Percentiles rank a stretch among this genome's conserved stretches.
Conservation (phyloP, 2,113 vertebrate species). For the Charadrius vociferus region DNA sequence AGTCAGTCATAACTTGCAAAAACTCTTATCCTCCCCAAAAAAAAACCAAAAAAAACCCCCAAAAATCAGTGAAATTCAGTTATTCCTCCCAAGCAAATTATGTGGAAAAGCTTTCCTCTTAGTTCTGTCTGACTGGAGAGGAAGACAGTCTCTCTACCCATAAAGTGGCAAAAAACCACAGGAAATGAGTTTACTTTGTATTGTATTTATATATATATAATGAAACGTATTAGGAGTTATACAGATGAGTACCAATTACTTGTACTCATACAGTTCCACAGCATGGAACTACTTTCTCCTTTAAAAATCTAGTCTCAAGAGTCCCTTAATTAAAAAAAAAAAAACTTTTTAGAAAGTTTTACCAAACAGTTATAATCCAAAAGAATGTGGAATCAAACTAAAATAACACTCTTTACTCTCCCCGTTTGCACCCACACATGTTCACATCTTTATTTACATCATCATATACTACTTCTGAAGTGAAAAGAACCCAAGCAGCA, state of each 20-base stretch:
- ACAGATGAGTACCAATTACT: background rate
- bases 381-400: background rate
- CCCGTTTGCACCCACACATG: background rate
- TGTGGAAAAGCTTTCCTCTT: background rate
- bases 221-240: background rate
- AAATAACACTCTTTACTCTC: background rate
- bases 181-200: background rate
- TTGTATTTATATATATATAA: background rate
- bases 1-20: background rate
- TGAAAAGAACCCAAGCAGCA: background rate
- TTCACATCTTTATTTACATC: background rate
- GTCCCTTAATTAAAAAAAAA: background rate
- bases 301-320: background rate
- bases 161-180: rapidly evolving
- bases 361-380: background rate
- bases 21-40: background rate
- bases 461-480: background rate
- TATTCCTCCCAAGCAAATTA: background rate
- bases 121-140: background rate
- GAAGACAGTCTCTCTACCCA: background rate
- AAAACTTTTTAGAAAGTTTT: background rate
- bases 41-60: background rate
- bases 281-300: background rate
- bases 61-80: background rate
- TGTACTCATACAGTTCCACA: background rate